A percentile compares a stretch with the other conserved stretches of the same genome.
Conservation (phyloP, 1,140 invertebrate genomes). For the Glossosoma conforme region DNA sequence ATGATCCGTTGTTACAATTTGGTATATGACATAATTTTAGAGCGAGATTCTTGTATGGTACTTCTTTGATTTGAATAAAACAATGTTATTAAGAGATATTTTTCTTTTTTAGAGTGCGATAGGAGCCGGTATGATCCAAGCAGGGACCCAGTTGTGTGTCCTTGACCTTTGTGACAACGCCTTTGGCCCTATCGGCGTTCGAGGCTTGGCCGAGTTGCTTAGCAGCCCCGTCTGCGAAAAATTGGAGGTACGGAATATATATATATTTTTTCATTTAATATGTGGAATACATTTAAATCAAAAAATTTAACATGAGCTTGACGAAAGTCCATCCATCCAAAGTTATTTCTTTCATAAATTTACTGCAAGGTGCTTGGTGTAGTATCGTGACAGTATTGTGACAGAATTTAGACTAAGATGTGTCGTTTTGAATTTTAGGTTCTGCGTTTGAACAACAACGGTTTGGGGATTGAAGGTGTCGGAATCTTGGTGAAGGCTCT, state of each 20-base stretch:
- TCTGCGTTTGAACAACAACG: slow-evolving; percentile 90
- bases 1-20: no score
- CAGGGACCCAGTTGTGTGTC: slow-evolving; percentile 73
- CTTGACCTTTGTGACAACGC: slow-evolving; percentile 98
- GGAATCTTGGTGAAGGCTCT: slow-evolving; percentile 78
- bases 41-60: no score
- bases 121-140: slow-evolving; percentile 73
- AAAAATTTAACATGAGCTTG: no score
- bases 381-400: no score
- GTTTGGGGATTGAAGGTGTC: slow-evolving; percentile 87
- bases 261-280: neutral
- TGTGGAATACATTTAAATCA: no score
- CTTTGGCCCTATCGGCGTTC: slow-evolving; percentile 92
- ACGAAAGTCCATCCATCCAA: neutral
- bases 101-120: slow-evolving; percentile 60
- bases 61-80: no score
- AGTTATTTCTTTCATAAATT: neutral
- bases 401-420: no score
- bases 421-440: slow-evolving; percentile 60
- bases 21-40: no score
- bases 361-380: no score
- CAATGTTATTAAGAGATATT: no score
- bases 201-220: slow-evolving; percentile 81
- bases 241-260: slow-evolving; percentile 45
- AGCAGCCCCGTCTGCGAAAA: slow-evolving; percentile 79